Conservation (phyloP, 2,113 vertebrate species). For the Leucopternis melanops region DNA sequence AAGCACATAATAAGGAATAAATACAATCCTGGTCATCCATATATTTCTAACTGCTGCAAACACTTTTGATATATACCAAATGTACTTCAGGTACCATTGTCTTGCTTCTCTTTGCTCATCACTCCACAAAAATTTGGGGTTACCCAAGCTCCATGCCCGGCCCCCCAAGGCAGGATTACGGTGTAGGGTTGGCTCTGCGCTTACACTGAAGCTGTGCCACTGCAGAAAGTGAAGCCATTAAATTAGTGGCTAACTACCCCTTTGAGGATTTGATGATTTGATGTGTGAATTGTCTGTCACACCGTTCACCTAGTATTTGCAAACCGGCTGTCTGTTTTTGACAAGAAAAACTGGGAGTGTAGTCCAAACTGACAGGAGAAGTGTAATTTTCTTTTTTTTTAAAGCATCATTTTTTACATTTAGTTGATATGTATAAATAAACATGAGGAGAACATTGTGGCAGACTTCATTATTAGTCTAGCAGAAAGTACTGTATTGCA, state of each 20-base stretch:
- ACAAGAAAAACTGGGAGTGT: background rate
- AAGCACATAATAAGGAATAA: background rate
- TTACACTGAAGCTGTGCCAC: background rate
- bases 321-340: constrained; percentile 4
- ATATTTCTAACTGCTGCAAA: background rate
- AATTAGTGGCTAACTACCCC: background rate
- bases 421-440: background rate
- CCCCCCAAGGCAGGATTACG: background rate
- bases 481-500: background rate
- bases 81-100: background rate
- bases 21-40: background rate
- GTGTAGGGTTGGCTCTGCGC: background rate
- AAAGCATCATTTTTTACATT: background rate
- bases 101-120: background rate
- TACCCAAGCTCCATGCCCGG: background rate
- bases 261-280: background rate
- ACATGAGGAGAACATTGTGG: background rate
- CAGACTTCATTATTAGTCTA: background rate
- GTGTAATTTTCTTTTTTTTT: background rate
- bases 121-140: background rate
- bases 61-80: background rate
- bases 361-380: background rate
- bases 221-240: background rate
- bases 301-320: background rate
- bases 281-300: background rate